Evolutionary conservation across 2,797 vertebrate genomes (phyloP).

Genomic region (Rhabdomys pumilio): DNA sequence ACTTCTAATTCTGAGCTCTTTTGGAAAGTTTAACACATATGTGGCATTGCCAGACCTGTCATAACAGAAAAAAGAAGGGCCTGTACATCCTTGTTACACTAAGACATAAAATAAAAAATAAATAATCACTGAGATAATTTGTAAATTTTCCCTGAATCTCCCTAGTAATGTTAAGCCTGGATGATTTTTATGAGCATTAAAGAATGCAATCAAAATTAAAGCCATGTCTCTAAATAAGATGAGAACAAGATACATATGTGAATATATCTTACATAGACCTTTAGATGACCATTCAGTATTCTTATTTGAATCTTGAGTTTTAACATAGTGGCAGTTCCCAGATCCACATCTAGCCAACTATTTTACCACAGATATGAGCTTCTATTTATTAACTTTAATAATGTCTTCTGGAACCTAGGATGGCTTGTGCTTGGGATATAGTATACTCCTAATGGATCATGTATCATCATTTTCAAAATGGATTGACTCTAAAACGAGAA

Average conservation of each 20-base stretch:
- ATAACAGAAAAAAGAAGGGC: neutral
- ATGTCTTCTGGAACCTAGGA: neutral
- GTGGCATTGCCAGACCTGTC: neutral
- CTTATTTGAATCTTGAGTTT: neutral
- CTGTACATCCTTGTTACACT: neutral
- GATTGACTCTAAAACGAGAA: slow-evolving; percentile 40
- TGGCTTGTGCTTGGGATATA: neutral
- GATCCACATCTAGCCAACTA: neutral
- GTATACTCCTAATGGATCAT: neutral
- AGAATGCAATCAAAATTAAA: slow-evolving; percentile 22
- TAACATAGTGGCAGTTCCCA: neutral
- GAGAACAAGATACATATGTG: neutral
- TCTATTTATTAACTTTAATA: neutral
- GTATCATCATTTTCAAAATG: neutral
- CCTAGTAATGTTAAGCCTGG: neutral
- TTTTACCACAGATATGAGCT: neutral
- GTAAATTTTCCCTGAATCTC: neutral
- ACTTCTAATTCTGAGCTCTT: neutral
- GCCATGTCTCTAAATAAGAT: neutral
- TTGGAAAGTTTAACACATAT: neutral
- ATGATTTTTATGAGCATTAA: neutral
- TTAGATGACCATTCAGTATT: neutral
- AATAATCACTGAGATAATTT: slow-evolving; percentile 26
- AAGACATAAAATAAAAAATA: neutral
- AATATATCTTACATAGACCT: neutral